Percentiles rank a stretch among this genome's conserved stretches.
phyloP scores from a whole-genome alignment of 2,888 invertebrate species.

The Synanthedon tipuliformis region DNA sequence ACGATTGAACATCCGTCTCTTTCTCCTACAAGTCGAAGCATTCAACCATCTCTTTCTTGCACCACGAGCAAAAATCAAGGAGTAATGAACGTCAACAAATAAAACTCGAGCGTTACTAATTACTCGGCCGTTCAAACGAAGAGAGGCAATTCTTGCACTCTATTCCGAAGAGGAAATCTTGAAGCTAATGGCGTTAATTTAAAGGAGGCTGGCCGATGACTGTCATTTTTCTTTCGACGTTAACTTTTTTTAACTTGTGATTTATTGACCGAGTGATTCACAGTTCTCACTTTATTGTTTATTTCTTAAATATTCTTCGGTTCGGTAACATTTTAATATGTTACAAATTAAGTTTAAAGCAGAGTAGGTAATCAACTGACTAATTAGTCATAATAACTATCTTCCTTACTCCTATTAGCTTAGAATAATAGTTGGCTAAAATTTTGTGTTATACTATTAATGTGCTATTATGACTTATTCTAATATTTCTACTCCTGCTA shows the following conservation, averaged over 20 bases:
- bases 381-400: no score
- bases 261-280: constrained; percentile 44
- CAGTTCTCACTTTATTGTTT: background rate
- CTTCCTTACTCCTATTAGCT: no score
- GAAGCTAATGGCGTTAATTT: constrained; percentile 69
- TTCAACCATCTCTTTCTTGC: constrained; percentile 30
- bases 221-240: constrained; percentile 57
- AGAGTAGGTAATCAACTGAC: no score
- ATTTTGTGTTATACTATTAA: no score
- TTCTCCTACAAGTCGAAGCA: constrained; percentile 36
- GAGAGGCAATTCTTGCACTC: constrained; percentile 68
- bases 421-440: no score
- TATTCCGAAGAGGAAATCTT: constrained; percentile 62
- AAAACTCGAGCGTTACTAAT: constrained; percentile 71
- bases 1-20: constrained; percentile 41
- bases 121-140: constrained; percentile 58
- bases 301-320: no score
- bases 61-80: constrained; percentile 49
- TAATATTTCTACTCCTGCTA: no score
- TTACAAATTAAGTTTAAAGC: no score
- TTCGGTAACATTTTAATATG: no score
- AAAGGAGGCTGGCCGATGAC: constrained; percentile 63
- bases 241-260: constrained; percentile 46
- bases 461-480: no score
- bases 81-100: constrained; percentile 70